Percentiles rank a stretch among this genome's conserved stretches.
phyloP scores from a whole-genome alignment of 2,888 invertebrate species.

The Steinernema scapterisci region DNA sequence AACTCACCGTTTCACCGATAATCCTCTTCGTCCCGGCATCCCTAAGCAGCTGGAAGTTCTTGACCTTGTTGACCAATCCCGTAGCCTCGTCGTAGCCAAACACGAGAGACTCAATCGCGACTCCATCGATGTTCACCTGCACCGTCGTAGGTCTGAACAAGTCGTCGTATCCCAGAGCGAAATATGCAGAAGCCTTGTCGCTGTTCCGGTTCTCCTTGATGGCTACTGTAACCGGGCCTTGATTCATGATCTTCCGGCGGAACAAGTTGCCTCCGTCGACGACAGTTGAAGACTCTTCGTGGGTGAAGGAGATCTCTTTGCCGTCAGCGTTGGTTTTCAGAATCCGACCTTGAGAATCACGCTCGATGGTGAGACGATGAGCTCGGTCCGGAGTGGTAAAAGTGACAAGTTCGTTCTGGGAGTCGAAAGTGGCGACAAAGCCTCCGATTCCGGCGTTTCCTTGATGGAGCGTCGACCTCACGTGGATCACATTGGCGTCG shows the following conservation, averaged over 20 bases:
- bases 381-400: conserved; percentile 33
- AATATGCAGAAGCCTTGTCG: conserved; percentile 31
- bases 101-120: conserved; percentile 33
- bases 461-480: conserved; percentile 4
- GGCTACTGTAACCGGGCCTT: conserved; percentile 35
- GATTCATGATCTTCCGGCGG: conserved; percentile 27
- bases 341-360: conserved; percentile 8
- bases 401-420: conserved; percentile 26
- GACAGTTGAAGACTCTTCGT: not conserved
- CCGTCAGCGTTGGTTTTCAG: not conserved
- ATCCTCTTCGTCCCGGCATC: conserved; percentile 10
- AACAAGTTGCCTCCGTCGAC: not conserved
- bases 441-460: conserved; percentile 9
- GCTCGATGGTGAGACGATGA: conserved; percentile 19
- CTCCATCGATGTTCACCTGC: conserved; percentile 35
- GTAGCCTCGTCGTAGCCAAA: conserved; percentile 33
- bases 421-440: conserved; percentile 1
- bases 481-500: conserved; percentile 11
- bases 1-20: conserved; percentile 5
- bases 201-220: conserved; percentile 32
- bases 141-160: conserved; percentile 34
- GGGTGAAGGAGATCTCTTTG: not conserved
- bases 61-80: conserved; percentile 32
- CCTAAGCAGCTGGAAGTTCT: conserved; percentile 21
- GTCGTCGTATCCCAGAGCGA: conserved; percentile 36